Conservation (phyloP, 2,888 invertebrate genomes). For the Pseudococcus jackbeardsleyi region DNA sequence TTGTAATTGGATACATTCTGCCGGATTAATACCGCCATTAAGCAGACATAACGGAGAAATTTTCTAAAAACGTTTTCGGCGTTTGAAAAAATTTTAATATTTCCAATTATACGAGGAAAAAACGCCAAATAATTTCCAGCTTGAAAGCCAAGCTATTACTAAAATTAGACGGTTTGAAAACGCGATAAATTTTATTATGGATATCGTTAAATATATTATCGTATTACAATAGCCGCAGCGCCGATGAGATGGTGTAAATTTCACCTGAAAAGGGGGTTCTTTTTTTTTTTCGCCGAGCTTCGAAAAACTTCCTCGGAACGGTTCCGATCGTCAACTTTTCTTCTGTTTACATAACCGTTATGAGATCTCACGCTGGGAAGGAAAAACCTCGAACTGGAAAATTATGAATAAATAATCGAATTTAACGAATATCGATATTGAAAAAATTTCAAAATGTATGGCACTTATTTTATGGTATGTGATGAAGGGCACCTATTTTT, state of each 20-base stretch:
- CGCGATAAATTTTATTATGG: not conserved
- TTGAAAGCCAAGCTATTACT: not conserved
- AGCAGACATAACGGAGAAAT: not conserved
- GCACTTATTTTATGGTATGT: too few relatives aligned
- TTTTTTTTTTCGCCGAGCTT: not conserved
- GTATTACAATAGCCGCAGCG: not conserved
- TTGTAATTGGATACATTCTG: not conserved
- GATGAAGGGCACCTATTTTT: too few relatives aligned
- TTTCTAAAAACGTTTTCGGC: constrained; percentile 2
- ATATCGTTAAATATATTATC: constrained; percentile 16
- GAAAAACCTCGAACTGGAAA: not conserved
- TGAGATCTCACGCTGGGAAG: not conserved
- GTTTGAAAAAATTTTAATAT: constrained; percentile 29
- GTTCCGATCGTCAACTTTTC: not conserved
- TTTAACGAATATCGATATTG: not conserved
- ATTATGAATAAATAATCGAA: constrained; percentile 18
- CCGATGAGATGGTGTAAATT: not conserved
- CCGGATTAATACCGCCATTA: not conserved
- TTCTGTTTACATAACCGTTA: constrained; percentile 16
- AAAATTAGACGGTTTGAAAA: constrained; percentile 37
- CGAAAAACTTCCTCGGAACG: not conserved
- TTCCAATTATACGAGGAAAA: not conserved
- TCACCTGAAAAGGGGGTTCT: not conserved
- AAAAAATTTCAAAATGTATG: not conserved
- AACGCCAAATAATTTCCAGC: not conserved